These are phyloP conservation scores for Pseudococcus jackbeardsleyi DNA, from an alignment of 2,888 invertebrate genomes.

Conservation along the genomic window DNA sequence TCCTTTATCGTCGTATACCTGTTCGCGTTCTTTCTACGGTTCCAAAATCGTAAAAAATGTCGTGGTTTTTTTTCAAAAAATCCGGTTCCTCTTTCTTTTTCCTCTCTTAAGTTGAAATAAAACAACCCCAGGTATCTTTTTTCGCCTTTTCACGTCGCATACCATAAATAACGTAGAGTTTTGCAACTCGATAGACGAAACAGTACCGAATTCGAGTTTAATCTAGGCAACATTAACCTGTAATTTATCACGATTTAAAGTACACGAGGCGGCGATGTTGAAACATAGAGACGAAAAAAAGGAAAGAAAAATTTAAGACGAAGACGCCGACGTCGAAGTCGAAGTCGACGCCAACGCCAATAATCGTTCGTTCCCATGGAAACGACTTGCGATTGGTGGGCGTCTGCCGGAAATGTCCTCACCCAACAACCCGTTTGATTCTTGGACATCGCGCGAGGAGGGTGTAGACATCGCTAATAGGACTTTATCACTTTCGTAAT, in stretches of 20 bases:
- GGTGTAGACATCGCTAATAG: slow-evolving; percentile 64
- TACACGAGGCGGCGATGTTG: slow-evolving; percentile 5
- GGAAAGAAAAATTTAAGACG: background rate
- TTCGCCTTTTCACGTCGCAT: background rate
- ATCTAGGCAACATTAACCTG: slow-evolving; percentile 59
- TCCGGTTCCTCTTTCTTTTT: background rate
- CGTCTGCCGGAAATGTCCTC: slow-evolving; percentile 64
- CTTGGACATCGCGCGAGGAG: slow-evolving; percentile 47
- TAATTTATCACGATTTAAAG: slow-evolving; percentile 64
- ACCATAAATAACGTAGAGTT: slow-evolving; percentile 11
- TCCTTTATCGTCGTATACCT: slow-evolving; percentile 23
- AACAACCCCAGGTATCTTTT: background rate
- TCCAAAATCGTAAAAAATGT: slow-evolving; percentile 19
- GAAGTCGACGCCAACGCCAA: slow-evolving; percentile 64
- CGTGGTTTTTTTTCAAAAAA: slow-evolving; percentile 3
- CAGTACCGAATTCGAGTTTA: slow-evolving; percentile 51
- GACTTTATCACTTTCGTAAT: slow-evolving; percentile 63
- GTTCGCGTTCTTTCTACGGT: background rate
- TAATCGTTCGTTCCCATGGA: slow-evolving; percentile 62
- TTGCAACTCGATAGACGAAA: background rate
- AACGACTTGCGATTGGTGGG: slow-evolving; percentile 63
- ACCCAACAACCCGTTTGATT: slow-evolving; percentile 58
- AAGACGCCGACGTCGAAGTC: slow-evolving; percentile 33
- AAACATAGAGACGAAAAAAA: background rate
- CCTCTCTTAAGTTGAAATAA: background rate